These are phyloP conservation scores for Aphyosemion australe DNA, from an alignment of 2,113 vertebrate species.

Conservation along the genomic window DNA sequence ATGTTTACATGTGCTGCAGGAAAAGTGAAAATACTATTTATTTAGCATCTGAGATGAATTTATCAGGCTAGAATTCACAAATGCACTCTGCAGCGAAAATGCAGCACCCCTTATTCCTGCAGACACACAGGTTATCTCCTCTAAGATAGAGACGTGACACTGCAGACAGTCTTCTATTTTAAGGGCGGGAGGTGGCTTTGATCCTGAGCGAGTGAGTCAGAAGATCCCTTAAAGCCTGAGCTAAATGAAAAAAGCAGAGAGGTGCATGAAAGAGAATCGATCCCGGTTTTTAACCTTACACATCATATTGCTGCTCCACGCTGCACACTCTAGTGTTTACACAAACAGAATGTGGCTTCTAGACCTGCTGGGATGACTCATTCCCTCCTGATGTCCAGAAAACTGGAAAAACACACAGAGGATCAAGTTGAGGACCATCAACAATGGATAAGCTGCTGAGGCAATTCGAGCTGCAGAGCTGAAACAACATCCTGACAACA, in stretches of 20 bases:
- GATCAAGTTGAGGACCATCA: slow-evolving; percentile 3
- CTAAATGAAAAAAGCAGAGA: background rate
- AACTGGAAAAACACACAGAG: slow-evolving; percentile 29
- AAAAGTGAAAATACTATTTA: too few species aligned
- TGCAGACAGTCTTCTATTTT: slow-evolving; percentile 42
- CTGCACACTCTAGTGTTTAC: background rate
- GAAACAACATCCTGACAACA: background rate
- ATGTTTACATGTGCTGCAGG: too few species aligned
- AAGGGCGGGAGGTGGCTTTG: slow-evolving; percentile 51
- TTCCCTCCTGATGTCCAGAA: slow-evolving; percentile 30
- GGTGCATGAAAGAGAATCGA: background rate
- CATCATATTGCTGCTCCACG: background rate
- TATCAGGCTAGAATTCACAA: background rate
- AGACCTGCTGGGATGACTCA: slow-evolving; percentile 59
- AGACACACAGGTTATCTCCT: slow-evolving; percentile 31
- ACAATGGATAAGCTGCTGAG: slow-evolving; percentile 46
- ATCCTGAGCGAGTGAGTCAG: slow-evolving; percentile 27
- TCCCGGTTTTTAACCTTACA: slow-evolving; percentile 14
- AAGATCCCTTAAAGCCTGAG: slow-evolving; percentile 7
- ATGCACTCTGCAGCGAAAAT: slow-evolving; percentile 8
- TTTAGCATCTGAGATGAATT: slow-evolving; percentile 10
- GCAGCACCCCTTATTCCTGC: slow-evolving; percentile 39
- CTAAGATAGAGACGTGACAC: slow-evolving; percentile 23
- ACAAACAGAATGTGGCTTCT: slow-evolving; percentile 28
- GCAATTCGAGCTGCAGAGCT: slow-evolving; percentile 31